Base-by-base conservation (phyloP, 2,113 vertebrate species). In the Empidonax traillii region DNA sequence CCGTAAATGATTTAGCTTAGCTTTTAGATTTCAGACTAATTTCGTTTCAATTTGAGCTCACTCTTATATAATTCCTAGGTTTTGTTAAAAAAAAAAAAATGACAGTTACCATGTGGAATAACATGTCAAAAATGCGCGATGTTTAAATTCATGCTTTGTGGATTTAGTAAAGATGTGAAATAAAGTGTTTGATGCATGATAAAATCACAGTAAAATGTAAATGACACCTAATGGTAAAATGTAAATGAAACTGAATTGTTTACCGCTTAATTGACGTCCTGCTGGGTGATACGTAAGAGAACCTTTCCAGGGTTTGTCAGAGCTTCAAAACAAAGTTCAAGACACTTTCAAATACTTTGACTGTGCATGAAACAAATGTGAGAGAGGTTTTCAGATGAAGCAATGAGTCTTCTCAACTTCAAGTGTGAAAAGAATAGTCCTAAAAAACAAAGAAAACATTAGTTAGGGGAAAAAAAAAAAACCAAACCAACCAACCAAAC, bases 191-290 rank as follows among this genome's bases (percentile, higher is more conserved):
- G 75, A 96, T 93, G 72, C 71, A 18, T 86, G 62, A 75, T 84
- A 96, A 96, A 96, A 87, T 94, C 78, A 89, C 47, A 93, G 73
- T n/a, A 97, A 96, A 96, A 93, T 96, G 58, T 91, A 96, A 94
- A 84, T 63, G 75, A 93, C 92, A 90, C 53, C 73, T 96, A 93
- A 97, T 91, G 62, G 90, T 84, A 96, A 97, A 97, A 96, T 95
- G 85, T 78, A 97, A 98, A 96, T 96, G 63, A 97, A 94, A 23
- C 24, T 63, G 96, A 96, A 93, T 96, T 96, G 28, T 97, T 98
- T 95, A 94, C 23, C 28, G 22, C 35, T 31, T 69, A 91, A 80
- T 87, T 92, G 86, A 91, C 94, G 87, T 85, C 86, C 63, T 97
- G n/a, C 81, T 96, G 47, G 69, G 80, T 90, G 93, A 95, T 69